A percentile compares a stretch with the other conserved stretches of the same genome.
Evolutionary conservation across 2,888 invertebrate species (phyloP).

Genomic region (Watsonalla cultraria): DNA sequence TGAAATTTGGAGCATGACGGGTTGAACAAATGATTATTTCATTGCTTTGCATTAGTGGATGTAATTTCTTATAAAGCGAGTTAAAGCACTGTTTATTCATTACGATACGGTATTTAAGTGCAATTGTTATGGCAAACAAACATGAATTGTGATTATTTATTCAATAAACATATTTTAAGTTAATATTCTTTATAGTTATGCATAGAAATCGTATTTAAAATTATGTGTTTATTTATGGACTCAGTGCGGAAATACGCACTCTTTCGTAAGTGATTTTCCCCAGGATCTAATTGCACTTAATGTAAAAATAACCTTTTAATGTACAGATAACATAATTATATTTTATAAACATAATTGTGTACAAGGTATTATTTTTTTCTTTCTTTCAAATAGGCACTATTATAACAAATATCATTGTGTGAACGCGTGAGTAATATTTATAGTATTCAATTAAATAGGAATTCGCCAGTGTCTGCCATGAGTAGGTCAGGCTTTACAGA

Average conservation of each 20-base stretch:
- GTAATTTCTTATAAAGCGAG: constrained; percentile 4
- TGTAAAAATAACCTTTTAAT: too few relatives aligned
- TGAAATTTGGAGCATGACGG: constrained; percentile 62
- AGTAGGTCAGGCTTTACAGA: constrained; percentile 31
- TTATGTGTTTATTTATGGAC: too few relatives aligned
- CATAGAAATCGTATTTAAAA: too few relatives aligned
- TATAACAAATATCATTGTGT: neutral
- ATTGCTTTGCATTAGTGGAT: constrained; percentile 11
- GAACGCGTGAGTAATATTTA: constrained; percentile 30
- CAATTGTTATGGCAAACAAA: neutral
- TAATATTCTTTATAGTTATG: neutral
- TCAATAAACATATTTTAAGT: neutral
- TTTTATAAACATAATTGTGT: too few relatives aligned
- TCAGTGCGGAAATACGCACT: too few relatives aligned
- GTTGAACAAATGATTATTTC: constrained; percentile 26
- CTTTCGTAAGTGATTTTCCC: too few relatives aligned
- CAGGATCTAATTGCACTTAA: too few relatives aligned
- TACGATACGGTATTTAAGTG: neutral
- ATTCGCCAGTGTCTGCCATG: constrained; percentile 36
- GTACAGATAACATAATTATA: too few relatives aligned
- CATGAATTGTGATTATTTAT: neutral
- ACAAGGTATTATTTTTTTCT: too few relatives aligned
- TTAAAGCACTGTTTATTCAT: neutral
- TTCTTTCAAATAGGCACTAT: too few relatives aligned
- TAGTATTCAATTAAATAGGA: constrained; percentile 30